A percentile compares a stretch with the other conserved stretches of the same genome.
Conservation (phyloP, 2,113 vertebrate genomes). For the Sinocyclocheilus anshuiensis region DNA sequence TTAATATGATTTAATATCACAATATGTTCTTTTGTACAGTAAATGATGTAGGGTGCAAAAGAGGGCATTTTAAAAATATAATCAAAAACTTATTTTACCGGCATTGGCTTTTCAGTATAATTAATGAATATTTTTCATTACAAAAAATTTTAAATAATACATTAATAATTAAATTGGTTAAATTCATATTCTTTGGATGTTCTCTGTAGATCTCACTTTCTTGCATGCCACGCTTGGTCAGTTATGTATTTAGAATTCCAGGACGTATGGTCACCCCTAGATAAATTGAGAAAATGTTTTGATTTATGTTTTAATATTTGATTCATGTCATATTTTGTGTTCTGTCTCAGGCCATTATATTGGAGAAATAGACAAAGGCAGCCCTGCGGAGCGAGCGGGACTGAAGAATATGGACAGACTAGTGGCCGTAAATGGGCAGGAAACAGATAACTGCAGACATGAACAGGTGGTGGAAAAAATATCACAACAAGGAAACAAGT, state of each 20-base stretch:
- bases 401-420: conserved; percentile 84
- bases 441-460: conserved; percentile 77
- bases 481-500: conserved; percentile 74
- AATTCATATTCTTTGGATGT: background rate
- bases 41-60: background rate
- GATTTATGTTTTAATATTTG: no score
- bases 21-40: background rate
- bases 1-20: background rate
- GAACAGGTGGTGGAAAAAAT: conserved; percentile 84
- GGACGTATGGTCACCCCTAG: no score
- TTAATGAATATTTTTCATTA: no score
- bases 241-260: no score
- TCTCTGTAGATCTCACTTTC: no score
- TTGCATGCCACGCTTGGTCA: no score
- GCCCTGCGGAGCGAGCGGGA: conserved; percentile 81
- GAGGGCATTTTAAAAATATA: background rate
- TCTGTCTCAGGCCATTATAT: conserved; percentile 79
- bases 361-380: conserved; percentile 80
- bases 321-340: background rate
- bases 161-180: background rate
- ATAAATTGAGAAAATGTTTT: no score
- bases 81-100: background rate
- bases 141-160: background rate
- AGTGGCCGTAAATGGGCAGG: conserved; percentile 83
- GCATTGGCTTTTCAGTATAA: no score